Evolutionary conservation across 2,888 invertebrate species (phyloP).

Genomic region (Hemistola chrysoprasaria): DNA sequence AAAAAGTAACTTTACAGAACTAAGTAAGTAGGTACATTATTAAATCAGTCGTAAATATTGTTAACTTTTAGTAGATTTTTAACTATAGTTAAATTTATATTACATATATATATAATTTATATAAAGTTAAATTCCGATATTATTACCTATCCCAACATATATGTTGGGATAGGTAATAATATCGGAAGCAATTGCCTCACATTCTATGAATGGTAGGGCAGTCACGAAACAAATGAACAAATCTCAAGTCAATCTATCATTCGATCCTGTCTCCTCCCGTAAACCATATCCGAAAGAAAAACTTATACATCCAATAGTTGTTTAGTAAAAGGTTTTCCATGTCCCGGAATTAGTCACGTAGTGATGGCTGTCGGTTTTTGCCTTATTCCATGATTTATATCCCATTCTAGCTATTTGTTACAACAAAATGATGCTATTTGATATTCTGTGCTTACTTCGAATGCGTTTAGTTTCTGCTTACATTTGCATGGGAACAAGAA

Average conservation of each 20-base stretch:
- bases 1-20: no score
- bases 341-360: conserved; percentile 58
- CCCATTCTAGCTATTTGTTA: conserved; percentile 40
- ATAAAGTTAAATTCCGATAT: no score
- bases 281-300: conserved; percentile 34
- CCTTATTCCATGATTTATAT: conserved; percentile 48
- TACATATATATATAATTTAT: no score
- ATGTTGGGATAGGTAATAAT: no score
- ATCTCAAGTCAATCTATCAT: conserved; percentile 14
- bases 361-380: conserved; percentile 40
- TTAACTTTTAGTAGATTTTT: no score
- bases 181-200: no score
- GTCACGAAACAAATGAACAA: conserved; percentile 4
- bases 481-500: conserved; percentile 9
- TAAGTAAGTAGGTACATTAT: no score
- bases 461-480: conserved; percentile 21
- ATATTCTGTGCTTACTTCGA: conserved; percentile 40
- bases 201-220: no score
- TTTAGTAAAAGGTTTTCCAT: conserved; percentile 57
- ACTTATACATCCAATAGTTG: conserved; percentile 44
- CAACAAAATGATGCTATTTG: conserved; percentile 44
- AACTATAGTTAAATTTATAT: no score
- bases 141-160: no score
- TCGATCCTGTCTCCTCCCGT: conserved; percentile 25
- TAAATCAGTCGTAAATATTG: no score